Conservation (phyloP, 2,113 vertebrate species). For the Orcinus orca region DNA sequence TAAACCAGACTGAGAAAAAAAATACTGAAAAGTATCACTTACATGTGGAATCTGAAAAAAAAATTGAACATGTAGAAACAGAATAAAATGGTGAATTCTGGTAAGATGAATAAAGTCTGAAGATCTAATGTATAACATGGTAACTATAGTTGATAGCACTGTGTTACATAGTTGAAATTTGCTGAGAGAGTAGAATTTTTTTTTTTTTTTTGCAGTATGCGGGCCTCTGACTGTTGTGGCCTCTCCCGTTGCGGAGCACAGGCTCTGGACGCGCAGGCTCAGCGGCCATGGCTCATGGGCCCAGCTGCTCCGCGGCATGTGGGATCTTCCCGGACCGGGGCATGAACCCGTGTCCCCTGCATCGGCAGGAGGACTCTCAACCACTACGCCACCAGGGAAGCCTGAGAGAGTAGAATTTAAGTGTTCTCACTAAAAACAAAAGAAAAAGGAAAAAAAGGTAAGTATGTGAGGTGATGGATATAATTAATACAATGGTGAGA, state of each 20-base stretch:
- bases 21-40: background rate
- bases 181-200: background rate
- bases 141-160: background rate
- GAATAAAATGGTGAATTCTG: background rate
- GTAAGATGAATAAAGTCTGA: background rate
- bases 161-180: background rate
- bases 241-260: too few species aligned
- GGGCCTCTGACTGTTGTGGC: too few species aligned
- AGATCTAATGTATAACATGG: background rate
- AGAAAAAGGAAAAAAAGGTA: background rate
- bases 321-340: too few species aligned
- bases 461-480: background rate
- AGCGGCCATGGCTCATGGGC: too few species aligned
- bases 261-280: too few species aligned
- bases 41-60: background rate
- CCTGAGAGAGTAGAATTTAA: background rate
- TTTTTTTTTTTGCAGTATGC: too few species aligned
- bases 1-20: background rate
- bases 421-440: background rate
- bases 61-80: background rate
- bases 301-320: too few species aligned
- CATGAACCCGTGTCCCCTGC: too few species aligned
- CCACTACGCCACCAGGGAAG: too few species aligned
- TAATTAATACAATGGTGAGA: background rate
- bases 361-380: too few species aligned